Conservation (phyloP, 2,113 vertebrate species). For the Colinus virginianus region DNA sequence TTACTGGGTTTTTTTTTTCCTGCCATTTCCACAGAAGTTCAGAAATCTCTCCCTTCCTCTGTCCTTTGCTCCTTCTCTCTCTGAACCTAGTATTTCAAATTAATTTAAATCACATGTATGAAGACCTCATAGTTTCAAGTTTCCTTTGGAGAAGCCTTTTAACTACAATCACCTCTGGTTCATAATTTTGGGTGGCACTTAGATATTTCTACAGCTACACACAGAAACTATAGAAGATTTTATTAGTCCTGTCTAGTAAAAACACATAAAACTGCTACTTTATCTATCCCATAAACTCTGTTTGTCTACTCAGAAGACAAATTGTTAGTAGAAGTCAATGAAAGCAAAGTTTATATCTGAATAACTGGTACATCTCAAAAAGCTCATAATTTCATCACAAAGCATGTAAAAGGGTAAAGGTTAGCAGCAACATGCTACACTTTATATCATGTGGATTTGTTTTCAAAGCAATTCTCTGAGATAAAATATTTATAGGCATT, state of each 20-base stretch:
- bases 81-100: slow-evolving; percentile 49
- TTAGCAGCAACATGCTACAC: background rate
- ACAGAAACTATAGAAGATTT: slow-evolving; percentile 64
- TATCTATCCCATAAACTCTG: slow-evolving; percentile 48
- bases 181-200: slow-evolving; percentile 58
- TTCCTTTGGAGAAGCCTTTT: slow-evolving; percentile 41
- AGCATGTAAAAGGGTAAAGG: slow-evolving; percentile 11
- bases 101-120: slow-evolving; percentile 64
- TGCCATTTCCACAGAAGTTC: background rate
- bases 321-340: slow-evolving; percentile 25
- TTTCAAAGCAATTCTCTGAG: slow-evolving; percentile 20
- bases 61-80: background rate
- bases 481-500: slow-evolving; percentile 6
- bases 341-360: slow-evolving; percentile 45
- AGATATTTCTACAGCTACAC: slow-evolving; percentile 55
- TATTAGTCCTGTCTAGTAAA: slow-evolving; percentile 73
- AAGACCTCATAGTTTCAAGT: background rate
- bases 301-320: slow-evolving; percentile 46
- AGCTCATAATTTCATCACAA: slow-evolving; percentile 51
- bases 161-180: slow-evolving; percentile 41
- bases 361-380: slow-evolving; percentile 50
- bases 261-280: slow-evolving; percentile 51
- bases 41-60: background rate
- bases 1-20: background rate
- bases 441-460: slow-evolving; percentile 25